Evolutionary conservation across 1,140 invertebrate species (phyloP).

Genomic region (Drosophila rufa): DNA sequence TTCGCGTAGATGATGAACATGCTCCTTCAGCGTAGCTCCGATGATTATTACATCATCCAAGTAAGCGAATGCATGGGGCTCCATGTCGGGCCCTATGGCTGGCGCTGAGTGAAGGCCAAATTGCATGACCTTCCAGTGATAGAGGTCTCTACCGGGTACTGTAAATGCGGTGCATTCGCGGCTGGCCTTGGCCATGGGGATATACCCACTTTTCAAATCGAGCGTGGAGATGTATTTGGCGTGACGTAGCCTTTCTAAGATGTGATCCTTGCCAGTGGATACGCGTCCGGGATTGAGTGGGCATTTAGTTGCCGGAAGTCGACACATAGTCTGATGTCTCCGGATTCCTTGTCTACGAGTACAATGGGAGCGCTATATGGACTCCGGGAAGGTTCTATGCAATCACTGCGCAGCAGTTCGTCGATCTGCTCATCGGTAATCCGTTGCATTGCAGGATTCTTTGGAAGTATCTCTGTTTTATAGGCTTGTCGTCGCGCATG

Average conservation of each 20-base stretch:
- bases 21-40: slow-evolving; percentile 50
- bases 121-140: slow-evolving; percentile 83
- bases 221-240: background rate
- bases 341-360: background rate
- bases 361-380: too few species aligned
- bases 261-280: background rate
- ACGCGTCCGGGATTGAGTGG: background rate
- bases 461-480: too few species aligned
- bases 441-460: too few species aligned
- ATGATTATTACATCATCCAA: slow-evolving; percentile 53
- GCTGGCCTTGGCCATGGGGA: too few species aligned
- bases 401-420: background rate
- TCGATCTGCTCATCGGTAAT: background rate
- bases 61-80: slow-evolving; percentile 55
- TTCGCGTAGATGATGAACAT: background rate
- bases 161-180: background rate
- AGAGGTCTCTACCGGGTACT: background rate
- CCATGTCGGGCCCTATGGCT: slow-evolving; percentile 50
- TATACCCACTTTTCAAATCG: too few species aligned
- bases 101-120: slow-evolving; percentile 85
- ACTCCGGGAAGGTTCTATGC: background rate
- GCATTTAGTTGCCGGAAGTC: slow-evolving; percentile 1
- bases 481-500: too few species aligned
- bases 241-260: background rate
- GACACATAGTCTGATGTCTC: background rate